A percentile compares a stretch with the other conserved stretches of the same genome.
These are phyloP conservation scores for Andrena camellia DNA, from an alignment of 2,888 invertebrate genomes.

Conservation along the genomic window DNA sequence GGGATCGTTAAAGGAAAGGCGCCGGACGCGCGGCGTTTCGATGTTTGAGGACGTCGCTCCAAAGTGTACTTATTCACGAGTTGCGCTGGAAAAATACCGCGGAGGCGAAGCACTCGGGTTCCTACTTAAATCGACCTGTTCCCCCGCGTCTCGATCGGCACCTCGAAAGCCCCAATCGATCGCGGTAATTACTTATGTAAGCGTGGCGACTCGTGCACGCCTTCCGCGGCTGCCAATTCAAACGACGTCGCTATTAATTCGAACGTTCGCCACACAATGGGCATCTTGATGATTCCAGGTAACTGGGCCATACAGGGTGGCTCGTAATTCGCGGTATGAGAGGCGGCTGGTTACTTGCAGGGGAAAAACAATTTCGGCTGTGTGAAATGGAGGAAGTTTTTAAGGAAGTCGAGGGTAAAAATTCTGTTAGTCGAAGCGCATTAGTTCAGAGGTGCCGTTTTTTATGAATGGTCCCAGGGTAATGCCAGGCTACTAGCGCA, in stretches of 20 bases:
- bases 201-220: slow-evolving; percentile 22
- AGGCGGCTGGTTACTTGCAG: no score
- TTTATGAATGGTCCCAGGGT: no score
- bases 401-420: no score
- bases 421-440: no score
- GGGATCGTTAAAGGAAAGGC: slow-evolving; percentile 27
- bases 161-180: slow-evolving; percentile 39
- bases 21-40: slow-evolving; percentile 39
- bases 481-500: no score
- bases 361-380: no score
- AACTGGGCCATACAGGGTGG: not conserved
- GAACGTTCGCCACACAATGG: slow-evolving; percentile 18
- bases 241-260: slow-evolving; percentile 21
- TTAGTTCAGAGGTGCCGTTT: no score
- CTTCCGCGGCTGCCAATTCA: not conserved
- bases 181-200: slow-evolving; percentile 55
- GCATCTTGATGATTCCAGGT: slow-evolving; percentile 17
- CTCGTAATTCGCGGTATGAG: not conserved
- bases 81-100: slow-evolving; percentile 42
- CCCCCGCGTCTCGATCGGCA: slow-evolving; percentile 12
- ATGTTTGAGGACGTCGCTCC: slow-evolving; percentile 57
- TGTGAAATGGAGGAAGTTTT: no score
- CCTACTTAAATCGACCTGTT: slow-evolving; percentile 52
- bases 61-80: slow-evolving; percentile 45
- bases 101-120: slow-evolving; percentile 42